These are phyloP conservation scores for Euura saliciscinereae DNA, from an alignment of 1,140 invertebrate species.

Conservation along the genomic window DNA sequence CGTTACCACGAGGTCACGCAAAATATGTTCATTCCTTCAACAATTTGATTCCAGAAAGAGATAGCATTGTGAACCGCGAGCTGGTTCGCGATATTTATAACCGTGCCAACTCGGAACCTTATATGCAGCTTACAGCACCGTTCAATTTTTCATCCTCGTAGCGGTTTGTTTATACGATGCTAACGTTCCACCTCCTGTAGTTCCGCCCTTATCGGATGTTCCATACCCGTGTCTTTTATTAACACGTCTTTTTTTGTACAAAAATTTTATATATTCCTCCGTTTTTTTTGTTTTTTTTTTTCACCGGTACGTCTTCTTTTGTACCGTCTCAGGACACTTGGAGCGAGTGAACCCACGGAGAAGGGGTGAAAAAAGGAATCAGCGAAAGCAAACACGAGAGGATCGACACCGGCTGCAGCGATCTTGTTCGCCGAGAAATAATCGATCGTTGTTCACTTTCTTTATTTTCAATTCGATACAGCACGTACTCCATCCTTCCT, in stretches of 20 bases:
- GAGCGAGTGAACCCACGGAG: neutral
- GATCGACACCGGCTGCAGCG: neutral
- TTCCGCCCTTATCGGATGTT: no score
- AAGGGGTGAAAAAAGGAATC: neutral
- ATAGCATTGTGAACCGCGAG: slow-evolving; percentile 52
- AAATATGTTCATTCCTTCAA: slow-evolving; percentile 57
- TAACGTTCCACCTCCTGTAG: neutral
- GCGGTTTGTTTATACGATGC: slow-evolving; percentile 31
- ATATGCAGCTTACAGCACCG: slow-evolving; percentile 26
- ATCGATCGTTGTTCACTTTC: neutral
- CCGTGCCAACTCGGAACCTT: slow-evolving; percentile 19
- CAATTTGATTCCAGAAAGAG: slow-evolving; percentile 55
- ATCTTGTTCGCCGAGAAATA: slow-evolving; percentile 2
- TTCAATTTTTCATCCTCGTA: slow-evolving; percentile 25
- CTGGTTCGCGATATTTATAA: slow-evolving; percentile 33
- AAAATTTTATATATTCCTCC: no score
- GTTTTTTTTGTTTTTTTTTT: no score
- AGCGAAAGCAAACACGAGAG: neutral
- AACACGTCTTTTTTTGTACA: no score
- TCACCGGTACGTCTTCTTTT: no score
- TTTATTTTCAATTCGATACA: slow-evolving; percentile 2
- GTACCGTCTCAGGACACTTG: no score
- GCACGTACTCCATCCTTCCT: neutral
- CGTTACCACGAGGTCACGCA: slow-evolving; percentile 51
- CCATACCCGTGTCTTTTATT: no score